phyloP scores from a whole-genome alignment of 1,140 invertebrate species.

The Drosophila saltans region DNA sequence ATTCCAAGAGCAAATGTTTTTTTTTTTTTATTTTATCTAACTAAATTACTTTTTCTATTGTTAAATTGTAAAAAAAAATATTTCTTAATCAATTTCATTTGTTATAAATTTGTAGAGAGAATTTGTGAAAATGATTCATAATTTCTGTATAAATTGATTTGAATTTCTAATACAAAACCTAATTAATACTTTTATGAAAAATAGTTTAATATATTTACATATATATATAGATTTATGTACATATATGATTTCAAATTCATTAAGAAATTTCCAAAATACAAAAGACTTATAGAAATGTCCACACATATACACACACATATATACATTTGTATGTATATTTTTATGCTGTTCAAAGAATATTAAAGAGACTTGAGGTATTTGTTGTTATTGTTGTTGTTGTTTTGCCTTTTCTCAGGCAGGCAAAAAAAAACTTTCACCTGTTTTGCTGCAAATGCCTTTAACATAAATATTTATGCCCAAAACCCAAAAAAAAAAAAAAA shows the following conservation, averaged over 20 bases:
- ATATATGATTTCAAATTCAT: conserved; percentile 32
- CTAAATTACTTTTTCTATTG: no score
- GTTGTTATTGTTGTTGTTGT: conserved; percentile 26
- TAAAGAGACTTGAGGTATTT: conserved; percentile 37
- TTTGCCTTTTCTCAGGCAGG: conserved; percentile 47
- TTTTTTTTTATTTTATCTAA: no score
- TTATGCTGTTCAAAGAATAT: conserved; percentile 45
- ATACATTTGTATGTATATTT: conserved; percentile 4
- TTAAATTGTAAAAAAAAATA: no score
- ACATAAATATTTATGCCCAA: conserved; percentile 62
- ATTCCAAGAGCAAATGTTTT: no score
- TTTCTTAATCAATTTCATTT: not conserved
- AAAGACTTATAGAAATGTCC: conserved; percentile 7
- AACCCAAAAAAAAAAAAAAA: conserved; percentile 37
- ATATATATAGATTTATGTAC: no score
- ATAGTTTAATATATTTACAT: not conserved
- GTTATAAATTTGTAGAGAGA: not conserved
- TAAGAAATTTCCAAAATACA: conserved; percentile 47
- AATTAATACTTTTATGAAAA: conserved; percentile 3
- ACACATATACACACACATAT: conserved; percentile 24
- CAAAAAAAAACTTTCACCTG: conserved; percentile 48
- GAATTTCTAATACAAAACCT: conserved; percentile 5
- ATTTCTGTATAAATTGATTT: not conserved
- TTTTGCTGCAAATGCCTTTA: conserved; percentile 40
- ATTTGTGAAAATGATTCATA: conserved; percentile 7